Base-by-base conservation (phyloP, 2,113 vertebrate genomes). In the Naja naja region DNA sequence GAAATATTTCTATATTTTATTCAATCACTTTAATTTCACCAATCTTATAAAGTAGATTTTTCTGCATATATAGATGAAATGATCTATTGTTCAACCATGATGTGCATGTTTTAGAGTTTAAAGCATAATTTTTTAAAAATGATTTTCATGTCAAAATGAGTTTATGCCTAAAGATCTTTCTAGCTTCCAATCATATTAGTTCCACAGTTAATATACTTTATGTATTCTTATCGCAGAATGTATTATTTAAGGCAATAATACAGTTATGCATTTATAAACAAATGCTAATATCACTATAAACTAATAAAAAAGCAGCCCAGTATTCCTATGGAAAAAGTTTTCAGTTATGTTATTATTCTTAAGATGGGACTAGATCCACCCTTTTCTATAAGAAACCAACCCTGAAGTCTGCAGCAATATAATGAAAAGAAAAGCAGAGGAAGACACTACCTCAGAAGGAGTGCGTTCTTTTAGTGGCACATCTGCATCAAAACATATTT, bases 401-500 rank as follows among this genome's bases (percentile, higher is more conserved):
- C 52, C n/a, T 7, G 25, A 88, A 34, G 4, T 49, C 39, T 92
- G 52, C 20, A 25, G 34, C 30, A 89, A 85, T 9, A 49, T 20
- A 20, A 6, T 5, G 30, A 56, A 18, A 87, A 60, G 12, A 74
- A 45, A n/a, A 54, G 9, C 20, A 20, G 27, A 27, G 0, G 0
- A 1, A 0, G 1, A 34, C 34, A 34, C 1, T 97, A 99, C 99
- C 98, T 99, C 98, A 0, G 98, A 96, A 1, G 98, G 97, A 0
- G 98, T 95, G 5, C 96, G 95, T 58, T 97, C 97, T 92, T 98
- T 98, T 88, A 99, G 96, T 0, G 98, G 98, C 18, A 98, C 97
- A 34, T 99, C 98, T 0, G 98, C 99, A 0, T 99, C 98, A 56
- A 99, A 99, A 97, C 98, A 99, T 96, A 99, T 99, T 92, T 99